Conservation (phyloP, 64 coral and sea anemone genomes). For the Porites lutea region DNA sequence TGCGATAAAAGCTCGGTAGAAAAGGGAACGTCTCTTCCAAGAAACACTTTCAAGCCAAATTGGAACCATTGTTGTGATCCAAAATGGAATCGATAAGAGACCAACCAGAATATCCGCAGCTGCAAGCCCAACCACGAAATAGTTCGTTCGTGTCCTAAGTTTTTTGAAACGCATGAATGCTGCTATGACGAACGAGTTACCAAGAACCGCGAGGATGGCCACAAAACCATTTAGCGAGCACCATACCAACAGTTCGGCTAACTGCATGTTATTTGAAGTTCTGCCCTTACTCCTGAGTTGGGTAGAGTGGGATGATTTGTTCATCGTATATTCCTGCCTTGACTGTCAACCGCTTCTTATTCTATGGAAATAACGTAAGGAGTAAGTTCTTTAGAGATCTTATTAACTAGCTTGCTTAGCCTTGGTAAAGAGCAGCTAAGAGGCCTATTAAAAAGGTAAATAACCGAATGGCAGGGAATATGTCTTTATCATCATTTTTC, state of each 20-base stretch:
- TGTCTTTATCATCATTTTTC: too few species aligned
- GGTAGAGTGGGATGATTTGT: background rate
- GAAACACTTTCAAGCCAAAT: conserved; percentile 50
- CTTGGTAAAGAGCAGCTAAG: too few species aligned
- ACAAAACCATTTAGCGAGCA: conserved; percentile 60
- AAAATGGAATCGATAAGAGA: conserved; percentile 75
- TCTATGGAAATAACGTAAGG: background rate
- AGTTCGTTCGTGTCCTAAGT: conserved; percentile 75
- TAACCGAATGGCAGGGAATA: too few species aligned
- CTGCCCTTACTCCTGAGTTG: background rate
- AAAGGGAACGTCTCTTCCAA: conserved; percentile 36
- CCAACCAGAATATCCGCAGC: conserved; percentile 78
- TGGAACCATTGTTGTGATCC: conserved; percentile 53
- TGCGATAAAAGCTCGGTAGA: conserved; percentile 54
- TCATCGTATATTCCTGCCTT: background rate
- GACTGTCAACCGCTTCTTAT: background rate
- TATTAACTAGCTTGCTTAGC: background rate
- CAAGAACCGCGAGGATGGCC: conserved; percentile 39
- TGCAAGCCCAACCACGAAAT: conserved; percentile 73
- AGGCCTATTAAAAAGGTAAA: too few species aligned
- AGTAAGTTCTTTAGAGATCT: background rate
- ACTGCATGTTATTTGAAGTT: conserved; percentile 26
- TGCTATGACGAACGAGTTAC: conserved; percentile 69
- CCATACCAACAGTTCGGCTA: conserved; percentile 51
- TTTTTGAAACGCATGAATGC: conserved; percentile 67